Percentiles rank a stretch among this genome's conserved stretches.
phyloP scores from a whole-genome alignment of 2,888 invertebrate genomes.

The Himalopsyche anomala region DNA sequence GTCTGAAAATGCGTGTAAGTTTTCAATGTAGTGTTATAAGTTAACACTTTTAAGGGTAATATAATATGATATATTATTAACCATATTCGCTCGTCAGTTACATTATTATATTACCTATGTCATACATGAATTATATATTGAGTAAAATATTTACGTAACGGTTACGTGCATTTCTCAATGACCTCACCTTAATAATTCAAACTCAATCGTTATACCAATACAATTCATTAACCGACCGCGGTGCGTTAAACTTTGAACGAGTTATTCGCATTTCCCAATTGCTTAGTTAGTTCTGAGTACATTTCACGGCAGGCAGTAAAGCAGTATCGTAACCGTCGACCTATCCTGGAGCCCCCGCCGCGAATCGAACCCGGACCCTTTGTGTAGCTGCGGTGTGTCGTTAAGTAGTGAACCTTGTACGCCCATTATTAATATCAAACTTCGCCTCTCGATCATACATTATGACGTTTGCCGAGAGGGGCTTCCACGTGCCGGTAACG shows the following conservation, averaged over 20 bases:
- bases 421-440: conserved; percentile 60
- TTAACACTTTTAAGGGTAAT: no score
- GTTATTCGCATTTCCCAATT: conserved; percentile 29
- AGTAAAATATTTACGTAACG: background rate
- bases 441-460: conserved; percentile 62
- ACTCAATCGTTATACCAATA: conserved; percentile 30
- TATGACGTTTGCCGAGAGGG: conserved; percentile 22
- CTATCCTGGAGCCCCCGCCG: conserved; percentile 17
- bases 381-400: conserved; percentile 50
- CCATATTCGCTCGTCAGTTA: no score
- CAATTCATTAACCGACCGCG: conserved; percentile 29
- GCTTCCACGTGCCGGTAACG: conserved; percentile 1
- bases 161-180: background rate
- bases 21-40: no score
- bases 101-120: no score
- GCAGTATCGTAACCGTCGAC: conserved; percentile 31
- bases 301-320: conserved; percentile 2
- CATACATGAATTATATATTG: background rate
- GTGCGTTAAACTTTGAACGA: background rate
- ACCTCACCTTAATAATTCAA: conserved; percentile 22
- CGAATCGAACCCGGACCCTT: conserved; percentile 38
- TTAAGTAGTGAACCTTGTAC: conserved; percentile 60
- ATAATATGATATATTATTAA: no score
- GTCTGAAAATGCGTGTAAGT: no score
- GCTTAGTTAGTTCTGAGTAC: background rate